A percentile compares a stretch with the other conserved stretches of the same genome.
Evolutionary conservation across 1,140 invertebrate species (phyloP).

Genomic region (Galleria mellonella): DNA sequence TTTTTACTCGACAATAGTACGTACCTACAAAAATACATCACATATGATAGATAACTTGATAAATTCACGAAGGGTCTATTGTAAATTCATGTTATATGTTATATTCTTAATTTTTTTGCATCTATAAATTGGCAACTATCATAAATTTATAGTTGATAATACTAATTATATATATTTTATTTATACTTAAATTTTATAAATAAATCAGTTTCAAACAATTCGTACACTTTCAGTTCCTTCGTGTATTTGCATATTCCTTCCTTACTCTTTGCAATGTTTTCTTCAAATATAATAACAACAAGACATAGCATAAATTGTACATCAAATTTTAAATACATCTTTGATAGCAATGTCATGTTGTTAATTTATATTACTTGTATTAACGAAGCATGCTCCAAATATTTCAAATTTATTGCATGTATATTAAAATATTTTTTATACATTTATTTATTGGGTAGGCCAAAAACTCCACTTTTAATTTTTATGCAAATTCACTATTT

Average conservation of each 20-base stretch:
- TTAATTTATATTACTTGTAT: slow-evolving; percentile 18
- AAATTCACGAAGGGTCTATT: no score
- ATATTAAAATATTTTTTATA: slow-evolving; percentile 4
- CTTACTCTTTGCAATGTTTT: slow-evolving; percentile 72
- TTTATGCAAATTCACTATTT: slow-evolving; percentile 18
- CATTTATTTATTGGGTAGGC: slow-evolving; percentile 20
- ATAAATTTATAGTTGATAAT: no score
- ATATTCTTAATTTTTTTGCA: no score
- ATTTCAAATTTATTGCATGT: slow-evolving; percentile 31
- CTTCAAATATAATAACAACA: slow-evolving; percentile 35
- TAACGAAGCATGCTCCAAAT: slow-evolving; percentile 34
- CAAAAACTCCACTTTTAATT: slow-evolving; percentile 26
- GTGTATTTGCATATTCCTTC: slow-evolving; percentile 32
- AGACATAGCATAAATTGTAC: slow-evolving; percentile 13
- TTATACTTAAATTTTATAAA: no score
- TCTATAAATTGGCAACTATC: no score
- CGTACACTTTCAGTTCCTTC: no score
- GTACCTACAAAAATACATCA: no score
- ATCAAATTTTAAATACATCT: slow-evolving; percentile 9
- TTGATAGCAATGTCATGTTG: slow-evolving; percentile 25
- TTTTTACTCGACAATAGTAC: no score
- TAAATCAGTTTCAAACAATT: no score
- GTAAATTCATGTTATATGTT: no score
- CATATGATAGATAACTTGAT: no score
- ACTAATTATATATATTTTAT: no score